Conservation (phyloP, 2,888 invertebrate species). For the Drosophila phalerata region DNA sequence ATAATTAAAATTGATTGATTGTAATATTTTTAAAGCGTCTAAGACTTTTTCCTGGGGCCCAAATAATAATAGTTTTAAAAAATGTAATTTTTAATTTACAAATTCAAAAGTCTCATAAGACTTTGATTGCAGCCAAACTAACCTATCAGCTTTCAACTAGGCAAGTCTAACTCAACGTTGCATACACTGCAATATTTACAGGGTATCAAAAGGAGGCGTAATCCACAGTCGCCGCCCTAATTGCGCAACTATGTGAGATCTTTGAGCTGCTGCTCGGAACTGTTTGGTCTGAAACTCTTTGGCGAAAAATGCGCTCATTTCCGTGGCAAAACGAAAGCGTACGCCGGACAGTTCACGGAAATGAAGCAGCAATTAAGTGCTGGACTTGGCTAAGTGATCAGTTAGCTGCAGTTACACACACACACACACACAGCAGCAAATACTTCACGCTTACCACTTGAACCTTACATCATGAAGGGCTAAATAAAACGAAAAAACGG, state of each 20-base stretch:
- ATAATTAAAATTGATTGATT: no score
- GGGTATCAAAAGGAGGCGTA: constrained; percentile 49
- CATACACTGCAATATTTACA: constrained; percentile 1
- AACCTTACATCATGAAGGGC: constrained; percentile 51
- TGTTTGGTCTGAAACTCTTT: constrained; percentile 60
- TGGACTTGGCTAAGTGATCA: constrained; percentile 35
- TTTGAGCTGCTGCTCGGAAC: constrained; percentile 17
- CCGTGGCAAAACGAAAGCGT: constrained; percentile 74
- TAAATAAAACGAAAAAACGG: constrained; percentile 13
- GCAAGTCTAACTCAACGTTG: background rate
- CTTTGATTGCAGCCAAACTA: background rate
- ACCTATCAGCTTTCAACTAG: background rate
- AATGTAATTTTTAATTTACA: no score
- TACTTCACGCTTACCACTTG: constrained; percentile 49
- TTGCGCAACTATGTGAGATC: constrained; percentile 61
- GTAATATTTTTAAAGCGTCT: no score
- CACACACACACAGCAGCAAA: constrained; percentile 17
- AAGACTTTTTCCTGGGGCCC: no score
- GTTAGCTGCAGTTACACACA: constrained; percentile 31
- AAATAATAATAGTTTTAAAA: no score
- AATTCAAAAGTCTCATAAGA: no score
- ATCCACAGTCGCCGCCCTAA: constrained; percentile 51
- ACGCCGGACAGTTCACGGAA: constrained; percentile 63
- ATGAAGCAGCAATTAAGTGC: constrained; percentile 73
- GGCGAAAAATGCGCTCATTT: constrained; percentile 78